Percentiles rank a stretch among this genome's conserved stretches.
These are phyloP conservation scores for Psilopsiagon aurifrons DNA, from an alignment of 2,113 vertebrate genomes.

Conservation along the genomic window DNA sequence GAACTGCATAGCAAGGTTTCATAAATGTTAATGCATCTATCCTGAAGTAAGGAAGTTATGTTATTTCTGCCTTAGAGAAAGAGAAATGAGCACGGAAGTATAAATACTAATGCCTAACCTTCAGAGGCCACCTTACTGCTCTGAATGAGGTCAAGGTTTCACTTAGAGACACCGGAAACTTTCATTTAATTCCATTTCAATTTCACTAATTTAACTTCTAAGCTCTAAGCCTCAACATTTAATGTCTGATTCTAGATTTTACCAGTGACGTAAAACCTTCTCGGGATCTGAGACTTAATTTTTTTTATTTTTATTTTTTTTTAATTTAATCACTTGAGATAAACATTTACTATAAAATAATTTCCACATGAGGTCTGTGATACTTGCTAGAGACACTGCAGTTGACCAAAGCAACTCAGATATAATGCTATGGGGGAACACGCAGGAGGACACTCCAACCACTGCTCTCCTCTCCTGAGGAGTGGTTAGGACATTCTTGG, in stretches of 20 bases:
- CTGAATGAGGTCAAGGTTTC: background rate
- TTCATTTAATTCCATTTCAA: background rate
- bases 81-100: background rate
- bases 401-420: background rate
- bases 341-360: constrained; percentile 9
- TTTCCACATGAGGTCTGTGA: background rate
- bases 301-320: background rate
- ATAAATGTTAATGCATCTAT: background rate
- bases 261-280: background rate
- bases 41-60: background rate
- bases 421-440: background rate
- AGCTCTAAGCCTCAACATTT: background rate
- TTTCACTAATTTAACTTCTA: background rate
- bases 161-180: background rate
- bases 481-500: constrained; percentile 53
- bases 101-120: background rate
- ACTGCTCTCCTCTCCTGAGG: background rate
- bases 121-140: background rate
- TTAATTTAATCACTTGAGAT: background rate
- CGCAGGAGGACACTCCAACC: background rate
- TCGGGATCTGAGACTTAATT: background rate
- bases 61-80: background rate
- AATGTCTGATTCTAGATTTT: background rate
- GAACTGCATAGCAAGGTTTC: background rate
- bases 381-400: background rate